phyloP scores from a whole-genome alignment of 2,888 invertebrate genomes.

The Globia sparganii region DNA sequence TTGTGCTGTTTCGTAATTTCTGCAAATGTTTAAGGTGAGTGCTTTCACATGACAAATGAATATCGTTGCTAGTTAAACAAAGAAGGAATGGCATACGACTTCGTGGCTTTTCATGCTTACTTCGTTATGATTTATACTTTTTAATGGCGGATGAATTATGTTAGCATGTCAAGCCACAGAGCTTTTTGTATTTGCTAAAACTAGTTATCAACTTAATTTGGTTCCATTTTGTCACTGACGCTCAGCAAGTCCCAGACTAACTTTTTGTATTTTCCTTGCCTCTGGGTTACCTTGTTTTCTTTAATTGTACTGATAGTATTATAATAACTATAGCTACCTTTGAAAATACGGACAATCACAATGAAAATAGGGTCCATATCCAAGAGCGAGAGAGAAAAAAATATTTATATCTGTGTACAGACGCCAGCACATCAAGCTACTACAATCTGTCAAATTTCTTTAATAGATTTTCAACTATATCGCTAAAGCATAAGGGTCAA shows the following conservation, averaged over 20 bases:
- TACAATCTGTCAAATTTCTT: too few species aligned
- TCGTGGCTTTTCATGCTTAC: slow-evolving; percentile 47
- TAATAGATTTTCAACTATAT: too few species aligned
- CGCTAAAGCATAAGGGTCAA: too few species aligned
- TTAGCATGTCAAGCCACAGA: slow-evolving; percentile 38
- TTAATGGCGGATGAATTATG: slow-evolving; percentile 35
- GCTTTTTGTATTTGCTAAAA: slow-evolving; percentile 3
- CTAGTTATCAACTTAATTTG: slow-evolving; percentile 22
- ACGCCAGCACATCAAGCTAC: too few species aligned
- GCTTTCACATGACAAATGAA: slow-evolving; percentile 63
- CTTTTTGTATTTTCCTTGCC: background rate
- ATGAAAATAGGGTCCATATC: background rate
- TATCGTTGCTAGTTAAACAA: slow-evolving; percentile 49
- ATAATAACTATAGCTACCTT: background rate
- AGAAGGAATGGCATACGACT: slow-evolving; percentile 51
- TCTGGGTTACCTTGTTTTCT: background rate
- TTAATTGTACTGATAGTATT: background rate
- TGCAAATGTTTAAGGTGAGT: slow-evolving; percentile 56
- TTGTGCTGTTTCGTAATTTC: slow-evolving; percentile 64
- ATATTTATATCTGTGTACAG: background rate
- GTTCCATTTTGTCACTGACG: slow-evolving; percentile 4
- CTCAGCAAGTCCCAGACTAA: background rate
- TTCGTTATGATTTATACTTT: slow-evolving; percentile 49
- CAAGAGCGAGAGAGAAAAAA: background rate
- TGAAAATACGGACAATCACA: too few species aligned